phyloP scores from a whole-genome alignment of 2,888 invertebrate genomes.

The Drosophila diplacantha region DNA sequence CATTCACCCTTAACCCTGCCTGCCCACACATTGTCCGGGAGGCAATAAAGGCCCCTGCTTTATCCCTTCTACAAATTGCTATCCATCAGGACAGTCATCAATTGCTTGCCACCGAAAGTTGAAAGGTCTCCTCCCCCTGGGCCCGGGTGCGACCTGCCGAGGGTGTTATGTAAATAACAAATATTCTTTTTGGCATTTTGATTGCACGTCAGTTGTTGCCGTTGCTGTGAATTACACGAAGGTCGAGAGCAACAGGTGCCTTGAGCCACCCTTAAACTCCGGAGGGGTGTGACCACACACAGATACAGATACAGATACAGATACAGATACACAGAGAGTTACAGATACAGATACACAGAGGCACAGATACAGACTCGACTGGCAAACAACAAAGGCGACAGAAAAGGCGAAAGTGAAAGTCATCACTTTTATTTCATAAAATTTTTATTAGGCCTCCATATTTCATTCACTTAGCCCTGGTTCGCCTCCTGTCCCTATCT shows the following conservation, averaged over 20 bases:
- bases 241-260: constrained; percentile 54
- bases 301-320: background rate
- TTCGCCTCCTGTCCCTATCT: background rate
- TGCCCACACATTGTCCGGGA: background rate
- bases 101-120: constrained; percentile 21
- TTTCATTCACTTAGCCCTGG: constrained; percentile 67
- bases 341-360: constrained; percentile 1
- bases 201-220: constrained; percentile 36
- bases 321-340: background rate
- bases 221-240: constrained; percentile 31
- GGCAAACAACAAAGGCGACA: constrained; percentile 11
- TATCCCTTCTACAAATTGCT: constrained; percentile 18
- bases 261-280: background rate
- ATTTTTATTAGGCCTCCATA: constrained; percentile 68
- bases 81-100: constrained; percentile 31
- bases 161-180: constrained; percentile 40
- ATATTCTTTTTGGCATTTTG: constrained; percentile 46
- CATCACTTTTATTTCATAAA: constrained; percentile 73
- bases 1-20: background rate
- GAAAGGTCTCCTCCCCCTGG: constrained; percentile 24
- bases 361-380: background rate
- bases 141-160: background rate
- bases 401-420: constrained; percentile 62
- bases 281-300: constrained; percentile 11
- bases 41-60: constrained; percentile 1